A percentile compares a stretch with the other conserved stretches of the same genome.
phyloP scores from a whole-genome alignment of 2,113 vertebrate species.

The Promerops cafer region DNA sequence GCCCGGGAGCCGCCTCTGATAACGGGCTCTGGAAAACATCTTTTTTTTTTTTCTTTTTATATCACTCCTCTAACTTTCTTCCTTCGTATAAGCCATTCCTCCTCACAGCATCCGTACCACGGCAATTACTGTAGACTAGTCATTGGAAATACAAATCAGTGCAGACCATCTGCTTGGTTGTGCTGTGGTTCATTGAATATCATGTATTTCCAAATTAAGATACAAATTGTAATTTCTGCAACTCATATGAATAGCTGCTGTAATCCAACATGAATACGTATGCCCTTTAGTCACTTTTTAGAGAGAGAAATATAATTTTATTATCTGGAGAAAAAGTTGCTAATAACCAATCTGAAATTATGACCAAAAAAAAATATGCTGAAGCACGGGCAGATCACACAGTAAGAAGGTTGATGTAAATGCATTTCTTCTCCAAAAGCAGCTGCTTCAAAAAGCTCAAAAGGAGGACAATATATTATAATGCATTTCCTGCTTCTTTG shows the following conservation, averaged over 20 bases:
- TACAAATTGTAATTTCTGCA: neutral
- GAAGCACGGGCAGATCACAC: neutral
- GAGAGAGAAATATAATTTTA: neutral
- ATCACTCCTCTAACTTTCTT: neutral
- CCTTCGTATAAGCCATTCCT: rapidly evolving
- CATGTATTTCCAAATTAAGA: neutral
- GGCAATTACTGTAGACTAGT: neutral
- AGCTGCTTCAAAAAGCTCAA: neutral
- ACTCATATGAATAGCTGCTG: neutral
- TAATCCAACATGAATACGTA: neutral
- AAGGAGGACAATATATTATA: neutral
- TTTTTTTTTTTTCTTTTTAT: rapidly evolving
- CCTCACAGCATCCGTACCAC: rapidly evolving
- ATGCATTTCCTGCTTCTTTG: neutral
- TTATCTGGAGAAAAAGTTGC: neutral
- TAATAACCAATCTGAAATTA: neutral
- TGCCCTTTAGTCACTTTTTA: neutral
- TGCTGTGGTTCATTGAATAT: neutral
- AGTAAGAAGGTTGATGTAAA: neutral
- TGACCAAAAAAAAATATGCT: neutral
- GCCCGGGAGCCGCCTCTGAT: neutral
- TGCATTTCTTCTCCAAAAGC: neutral
- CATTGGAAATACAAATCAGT: neutral
- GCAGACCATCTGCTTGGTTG: neutral
- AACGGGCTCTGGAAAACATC: neutral